Conservation (phyloP, 1,140 invertebrate genomes). For the Venturia canescens region DNA sequence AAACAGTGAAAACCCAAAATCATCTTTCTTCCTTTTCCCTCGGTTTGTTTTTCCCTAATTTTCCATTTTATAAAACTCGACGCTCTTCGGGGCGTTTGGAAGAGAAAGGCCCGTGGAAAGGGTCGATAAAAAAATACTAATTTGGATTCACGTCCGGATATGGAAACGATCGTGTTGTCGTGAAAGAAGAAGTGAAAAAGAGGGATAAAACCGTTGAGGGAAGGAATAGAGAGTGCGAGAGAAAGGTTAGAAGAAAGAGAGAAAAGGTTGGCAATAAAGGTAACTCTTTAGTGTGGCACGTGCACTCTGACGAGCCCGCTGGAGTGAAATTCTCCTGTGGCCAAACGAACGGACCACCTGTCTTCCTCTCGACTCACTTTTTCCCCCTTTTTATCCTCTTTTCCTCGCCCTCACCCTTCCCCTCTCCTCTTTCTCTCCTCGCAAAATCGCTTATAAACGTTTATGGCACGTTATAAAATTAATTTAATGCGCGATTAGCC, state of each 20-base stretch:
- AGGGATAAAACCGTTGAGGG: conserved; percentile 3
- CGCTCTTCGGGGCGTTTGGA: not conserved
- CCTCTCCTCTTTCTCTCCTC: conserved; percentile 43
- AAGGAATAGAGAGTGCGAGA: not conserved
- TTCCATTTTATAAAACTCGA: conserved; percentile 8
- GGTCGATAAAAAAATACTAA: conserved; percentile 43
- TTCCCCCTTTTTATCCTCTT: not conserved
- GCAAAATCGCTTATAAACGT: conserved; percentile 67
- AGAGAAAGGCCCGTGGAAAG: conserved; percentile 28
- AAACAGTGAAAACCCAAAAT: no score
- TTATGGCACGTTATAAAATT: conserved; percentile 73
- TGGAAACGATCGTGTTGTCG: conserved; percentile 38
- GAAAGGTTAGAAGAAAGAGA: conserved; percentile 16
- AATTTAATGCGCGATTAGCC: conserved; percentile 75
- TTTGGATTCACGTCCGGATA: conserved; percentile 37
- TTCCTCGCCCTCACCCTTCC: conserved; percentile 28
- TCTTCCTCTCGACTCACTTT: conserved; percentile 51
- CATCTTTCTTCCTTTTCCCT: not conserved
- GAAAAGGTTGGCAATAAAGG: conserved; percentile 45
- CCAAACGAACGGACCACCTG: conserved; percentile 49
- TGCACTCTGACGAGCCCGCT: conserved; percentile 37
- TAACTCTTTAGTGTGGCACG: conserved; percentile 51
- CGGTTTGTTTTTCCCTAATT: conserved; percentile 23
- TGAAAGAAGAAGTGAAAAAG: not conserved
- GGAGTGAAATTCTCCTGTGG: conserved; percentile 29